Conservation (phyloP, 2,797 vertebrate species). For the Antennarius maculatus region DNA sequence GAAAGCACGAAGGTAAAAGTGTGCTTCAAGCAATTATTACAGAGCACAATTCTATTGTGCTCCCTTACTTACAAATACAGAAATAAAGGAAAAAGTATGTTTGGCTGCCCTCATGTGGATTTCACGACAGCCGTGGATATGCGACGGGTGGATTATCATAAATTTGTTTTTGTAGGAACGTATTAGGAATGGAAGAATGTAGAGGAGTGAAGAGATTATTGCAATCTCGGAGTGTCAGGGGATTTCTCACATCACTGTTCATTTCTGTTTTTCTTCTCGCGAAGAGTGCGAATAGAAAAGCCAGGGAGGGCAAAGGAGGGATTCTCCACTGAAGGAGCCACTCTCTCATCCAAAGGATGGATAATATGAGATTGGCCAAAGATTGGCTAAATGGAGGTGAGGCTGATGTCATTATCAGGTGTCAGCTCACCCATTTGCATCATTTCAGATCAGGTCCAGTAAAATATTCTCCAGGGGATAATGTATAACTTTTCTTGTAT, state of each 20-base stretch:
- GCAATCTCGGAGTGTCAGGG: constrained; percentile 69
- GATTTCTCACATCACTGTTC: constrained; percentile 63
- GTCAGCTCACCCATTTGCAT: constrained; percentile 3
- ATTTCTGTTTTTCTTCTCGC: constrained; percentile 58
- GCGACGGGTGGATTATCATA: constrained; percentile 70
- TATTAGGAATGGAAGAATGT: constrained; percentile 71
- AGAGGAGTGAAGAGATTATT: constrained; percentile 75
- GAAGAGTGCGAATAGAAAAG: constrained; percentile 47
- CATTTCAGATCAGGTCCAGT: constrained; percentile 4
- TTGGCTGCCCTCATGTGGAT: constrained; percentile 73
- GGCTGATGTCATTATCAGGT: constrained; percentile 15
- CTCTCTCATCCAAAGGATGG: constrained; percentile 27
- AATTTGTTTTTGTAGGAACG: constrained; percentile 72
- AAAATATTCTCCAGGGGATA: background rate
- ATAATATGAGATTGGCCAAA: constrained; percentile 28
- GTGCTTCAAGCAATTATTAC: constrained; percentile 66
- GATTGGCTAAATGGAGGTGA: constrained; percentile 21
- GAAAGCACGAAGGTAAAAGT: constrained; percentile 50
- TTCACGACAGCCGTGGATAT: constrained; percentile 70
- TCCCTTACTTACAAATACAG: constrained; percentile 41
- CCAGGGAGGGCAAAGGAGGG: constrained; percentile 46
- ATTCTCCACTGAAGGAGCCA: constrained; percentile 40
- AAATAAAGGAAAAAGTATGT: constrained; percentile 56
- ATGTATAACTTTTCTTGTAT: too few species aligned
- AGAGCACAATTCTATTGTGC: constrained; percentile 58